phyloP scores from a whole-genome alignment of 2,888 invertebrate genomes.

The Petrolisthes cinctipes region DNA sequence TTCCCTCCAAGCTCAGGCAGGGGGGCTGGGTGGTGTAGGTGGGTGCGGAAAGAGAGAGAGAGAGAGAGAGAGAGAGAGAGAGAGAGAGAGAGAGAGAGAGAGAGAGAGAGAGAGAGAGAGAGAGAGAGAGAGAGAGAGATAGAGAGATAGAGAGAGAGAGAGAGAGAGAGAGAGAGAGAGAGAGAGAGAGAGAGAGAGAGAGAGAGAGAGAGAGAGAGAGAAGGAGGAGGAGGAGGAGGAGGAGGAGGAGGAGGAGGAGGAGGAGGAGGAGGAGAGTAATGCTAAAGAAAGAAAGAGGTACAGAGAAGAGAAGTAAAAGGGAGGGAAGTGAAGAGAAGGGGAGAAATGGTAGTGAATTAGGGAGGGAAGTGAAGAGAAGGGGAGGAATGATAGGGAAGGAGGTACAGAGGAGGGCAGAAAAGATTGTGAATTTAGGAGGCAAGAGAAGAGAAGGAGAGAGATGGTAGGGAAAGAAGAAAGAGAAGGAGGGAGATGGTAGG shows the following conservation, averaged over 20 bases:
- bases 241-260: not conserved
- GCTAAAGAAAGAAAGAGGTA: too few species aligned
- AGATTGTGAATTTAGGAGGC: too few species aligned
- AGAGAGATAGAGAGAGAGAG: too few species aligned
- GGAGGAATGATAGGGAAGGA: not conserved
- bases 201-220: not conserved
- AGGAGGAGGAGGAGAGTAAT: not conserved
- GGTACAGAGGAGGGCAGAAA: too few species aligned
- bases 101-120: not conserved
- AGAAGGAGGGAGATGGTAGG: not conserved
- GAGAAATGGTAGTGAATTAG: not conserved
- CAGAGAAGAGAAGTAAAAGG: not conserved
- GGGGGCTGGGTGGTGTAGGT: slow-evolving; percentile 56
- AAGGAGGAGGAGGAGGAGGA: slow-evolving; percentile 6
- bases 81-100: not conserved
- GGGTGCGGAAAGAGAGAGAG: slow-evolving; percentile 2
- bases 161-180: too few species aligned
- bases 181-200: not conserved
- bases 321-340: not conserved
- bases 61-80: not conserved
- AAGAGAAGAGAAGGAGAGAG: not conserved
- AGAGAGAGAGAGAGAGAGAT: too few species aligned
- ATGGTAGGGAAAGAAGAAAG: not conserved
- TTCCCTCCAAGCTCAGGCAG: slow-evolving; percentile 61
- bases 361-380: not conserved